Conservation (phyloP, 2,113 vertebrate genomes). For the Thryonomys swinderianus region DNA sequence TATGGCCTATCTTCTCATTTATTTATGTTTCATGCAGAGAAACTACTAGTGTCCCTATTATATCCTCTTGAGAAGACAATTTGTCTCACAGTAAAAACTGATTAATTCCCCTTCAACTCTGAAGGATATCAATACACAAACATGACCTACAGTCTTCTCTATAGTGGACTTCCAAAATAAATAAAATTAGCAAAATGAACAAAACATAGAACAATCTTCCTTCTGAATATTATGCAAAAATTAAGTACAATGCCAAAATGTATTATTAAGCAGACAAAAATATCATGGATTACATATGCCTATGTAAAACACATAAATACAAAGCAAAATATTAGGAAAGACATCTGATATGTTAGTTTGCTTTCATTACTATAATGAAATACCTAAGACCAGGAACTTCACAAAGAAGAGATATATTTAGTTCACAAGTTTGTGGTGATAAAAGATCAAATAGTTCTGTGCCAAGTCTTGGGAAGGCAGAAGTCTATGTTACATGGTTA, state of each 20-base stretch:
- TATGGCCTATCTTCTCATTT: not conserved
- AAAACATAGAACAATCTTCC: not conserved
- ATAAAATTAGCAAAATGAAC: not conserved
- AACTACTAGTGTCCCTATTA: not conserved
- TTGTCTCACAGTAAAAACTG: not conserved
- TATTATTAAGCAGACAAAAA: constrained; percentile 29
- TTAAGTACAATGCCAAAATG: not conserved
- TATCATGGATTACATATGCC: not conserved
- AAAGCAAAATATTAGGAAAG: not conserved
- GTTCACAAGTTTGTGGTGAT: not conserved
- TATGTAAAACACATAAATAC: not conserved
- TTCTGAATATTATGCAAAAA: constrained; percentile 10
- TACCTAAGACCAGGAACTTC: not conserved
- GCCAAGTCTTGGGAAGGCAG: not conserved
- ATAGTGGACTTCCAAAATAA: not conserved
- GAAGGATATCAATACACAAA: not conserved
- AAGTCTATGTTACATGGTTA: not conserved
- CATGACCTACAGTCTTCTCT: not conserved
- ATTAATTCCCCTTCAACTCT: not conserved
- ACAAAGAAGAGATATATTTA: not conserved
- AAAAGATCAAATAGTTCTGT: not conserved
- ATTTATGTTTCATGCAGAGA: constrained; percentile 27
- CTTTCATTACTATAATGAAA: not conserved
- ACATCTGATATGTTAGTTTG: not conserved
- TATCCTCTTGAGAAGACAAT: not conserved